Evolutionary conservation across 2,888 invertebrate genomes (phyloP), one percentile per base, ranked within the genome.

Genomic region (Oegoconia quadripuncta): DNA sequence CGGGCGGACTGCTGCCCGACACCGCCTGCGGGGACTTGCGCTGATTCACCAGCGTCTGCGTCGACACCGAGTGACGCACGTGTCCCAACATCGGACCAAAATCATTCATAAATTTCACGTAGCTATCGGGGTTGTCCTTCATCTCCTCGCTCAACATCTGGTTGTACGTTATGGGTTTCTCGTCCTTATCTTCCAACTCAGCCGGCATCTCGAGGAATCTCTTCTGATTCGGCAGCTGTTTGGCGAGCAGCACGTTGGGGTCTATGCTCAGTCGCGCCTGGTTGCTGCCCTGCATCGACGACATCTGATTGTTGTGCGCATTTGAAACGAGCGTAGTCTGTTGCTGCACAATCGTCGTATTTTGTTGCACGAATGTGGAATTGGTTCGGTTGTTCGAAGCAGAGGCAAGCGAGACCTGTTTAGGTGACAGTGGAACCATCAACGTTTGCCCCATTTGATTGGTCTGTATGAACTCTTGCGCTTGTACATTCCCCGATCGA

Each of bases 261-360:
- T 92, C 92, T 26, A 91, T 80, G 59, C 90, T 89, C 41, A 91
- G 59, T 7, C 90, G 75, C 2, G 84, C 68, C 1, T 83, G 59
- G 25, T 74, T 76, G 3, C 59, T 80, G n/a, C 67, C 63, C 34
- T 70, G 72, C 34, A 72, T 59, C 26, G 72, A 58, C 15, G 75
- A 64, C 60, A 76, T 65, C 41, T 74, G 74, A 14, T 74, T 49
- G 47, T 76, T 75, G 46, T 89, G 91, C 56, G 93, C 91, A 58
- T 92, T 93, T 0, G 93, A 91, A 3, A 93, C 91, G 81, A 93
- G 91, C 0, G 93, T 93, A 0, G 93, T 93, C 67, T 94, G 93
- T 55, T 94, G 94, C 59, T 94, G 94, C 2, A 94, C 93, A 56
- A 95, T 95, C 1, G 95, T 95, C 0, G 95, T 94, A 64, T 95